Percentiles rank a stretch among this genome's conserved stretches.
Evolutionary conservation across 1,140 invertebrate species (phyloP).

Genomic region (Metopolophium dirhodum): DNA sequence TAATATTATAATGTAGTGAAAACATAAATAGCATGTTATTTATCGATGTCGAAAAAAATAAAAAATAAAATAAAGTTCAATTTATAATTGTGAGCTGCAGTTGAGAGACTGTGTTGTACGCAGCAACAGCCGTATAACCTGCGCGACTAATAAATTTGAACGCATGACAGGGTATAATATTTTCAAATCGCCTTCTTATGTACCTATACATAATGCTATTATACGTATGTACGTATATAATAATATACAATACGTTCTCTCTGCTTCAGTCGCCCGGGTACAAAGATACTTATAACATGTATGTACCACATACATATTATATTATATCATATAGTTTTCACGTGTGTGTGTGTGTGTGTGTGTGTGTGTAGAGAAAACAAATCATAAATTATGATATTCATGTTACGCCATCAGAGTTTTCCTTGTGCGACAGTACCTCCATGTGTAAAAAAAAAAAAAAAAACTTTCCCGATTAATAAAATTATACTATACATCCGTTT

Average conservation of each 20-base stretch:
- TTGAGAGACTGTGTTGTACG: neutral
- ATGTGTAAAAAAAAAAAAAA: neutral
- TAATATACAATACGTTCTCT: slow-evolving; percentile 3
- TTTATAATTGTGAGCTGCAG: slow-evolving; percentile 24
- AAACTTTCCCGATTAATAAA: slow-evolving; percentile 39
- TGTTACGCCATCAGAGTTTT: slow-evolving; percentile 20
- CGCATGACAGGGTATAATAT: slow-evolving; percentile 34
- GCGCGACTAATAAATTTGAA: slow-evolving; percentile 45
- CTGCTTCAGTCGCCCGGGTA: neutral
- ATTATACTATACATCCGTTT: slow-evolving; percentile 19
- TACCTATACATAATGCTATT: neutral
- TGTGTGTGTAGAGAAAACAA: slow-evolving; percentile 24
- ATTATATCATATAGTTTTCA: neutral
- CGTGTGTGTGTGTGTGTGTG: neutral
- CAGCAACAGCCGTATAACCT: neutral
- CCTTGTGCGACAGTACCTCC: slow-evolving; percentile 2
- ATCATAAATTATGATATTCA: slow-evolving; percentile 28
- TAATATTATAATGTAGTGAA: neutral
- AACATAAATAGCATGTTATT: slow-evolving; percentile 12
- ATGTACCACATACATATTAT: neutral
- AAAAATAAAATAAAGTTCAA: slow-evolving; percentile 29
- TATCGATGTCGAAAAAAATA: slow-evolving; percentile 29
- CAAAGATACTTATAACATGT: neutral
- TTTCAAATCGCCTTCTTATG: slow-evolving; percentile 30
- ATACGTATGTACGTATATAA: neutral